Base-by-base conservation (phyloP, 2,888 invertebrate genomes). In the Sesamia inferens region DNA sequence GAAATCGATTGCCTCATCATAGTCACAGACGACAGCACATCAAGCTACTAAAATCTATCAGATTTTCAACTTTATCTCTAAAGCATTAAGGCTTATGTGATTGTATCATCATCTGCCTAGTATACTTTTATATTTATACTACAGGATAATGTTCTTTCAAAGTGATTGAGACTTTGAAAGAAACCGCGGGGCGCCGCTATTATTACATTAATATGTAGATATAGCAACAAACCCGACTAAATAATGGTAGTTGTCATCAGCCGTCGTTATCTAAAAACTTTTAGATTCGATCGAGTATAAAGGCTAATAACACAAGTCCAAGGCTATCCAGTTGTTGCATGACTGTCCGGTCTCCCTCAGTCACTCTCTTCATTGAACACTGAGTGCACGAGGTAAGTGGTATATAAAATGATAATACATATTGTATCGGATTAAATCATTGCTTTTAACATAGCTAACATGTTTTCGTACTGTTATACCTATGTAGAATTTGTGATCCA, bases 291-390 rank as follows among this genome's bases (percentile, higher is more conserved):
- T 74, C 71, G 85, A 3, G 57, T 86, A 51, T 59, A 67, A 71
- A 83, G 80, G 61, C 48, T 77, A 88, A 80, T 67, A 79, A 77
- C 79, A 78, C 70, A n/a, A 67, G 64, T 76, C 76, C 86, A 85
- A 85, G 88, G 87, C 63, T 79, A 72, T 54, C 76, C 69, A 48
- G 74, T 74, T 79, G 74, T 63, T 78, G 54, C 64, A 44, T 19
- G 59, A 47, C 54, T 61, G 68, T 47, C 47, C 59, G 66, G 16
- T 57, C 8, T 24, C 19, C 55, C 11, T 51, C 79, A 83, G 81
- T 81, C 39, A 63, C 63, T 69, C 44, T 58, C 24, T 64, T 47
- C 65, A 62, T 73, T 66, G 48, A 59, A 68, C 54, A 61, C 66
- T 8, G 57, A 69, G 68, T 44, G 70, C 71, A 74, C 77, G 73